Conservation (phyloP, 2,888 invertebrate species). For the Epinotia brunnichana region DNA sequence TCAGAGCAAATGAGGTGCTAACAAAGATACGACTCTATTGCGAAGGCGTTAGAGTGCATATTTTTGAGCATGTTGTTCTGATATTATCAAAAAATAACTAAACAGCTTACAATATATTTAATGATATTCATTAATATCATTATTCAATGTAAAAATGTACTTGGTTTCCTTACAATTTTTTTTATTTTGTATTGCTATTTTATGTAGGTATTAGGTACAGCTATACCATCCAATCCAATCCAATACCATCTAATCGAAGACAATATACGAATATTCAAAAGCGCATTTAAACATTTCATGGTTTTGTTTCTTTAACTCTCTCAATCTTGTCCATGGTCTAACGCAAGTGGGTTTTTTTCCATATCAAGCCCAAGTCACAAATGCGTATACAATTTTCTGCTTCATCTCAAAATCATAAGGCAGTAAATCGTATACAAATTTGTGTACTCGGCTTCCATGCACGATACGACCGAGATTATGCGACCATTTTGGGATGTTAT, state of each 20-base stretch:
- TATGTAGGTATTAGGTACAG: background rate
- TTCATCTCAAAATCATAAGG: background rate
- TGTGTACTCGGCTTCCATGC: slow-evolving; percentile 15
- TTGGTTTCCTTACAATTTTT: too few species aligned
- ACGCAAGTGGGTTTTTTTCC: slow-evolving; percentile 17
- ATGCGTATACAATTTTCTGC: background rate
- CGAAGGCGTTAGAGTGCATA: too few species aligned
- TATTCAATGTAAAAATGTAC: too few species aligned
- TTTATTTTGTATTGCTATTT: background rate
- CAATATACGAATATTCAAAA: slow-evolving; percentile 18
- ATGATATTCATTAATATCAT: too few species aligned
- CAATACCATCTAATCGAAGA: background rate
- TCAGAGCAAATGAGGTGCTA: too few species aligned
- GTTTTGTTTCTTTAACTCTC: slow-evolving; percentile 11
- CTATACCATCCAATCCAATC: too few species aligned
- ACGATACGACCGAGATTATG: background rate
- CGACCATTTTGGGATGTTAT: slow-evolving; percentile 4
- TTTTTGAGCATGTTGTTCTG: too few species aligned
- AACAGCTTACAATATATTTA: too few species aligned
- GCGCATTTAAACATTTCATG: slow-evolving; percentile 10
- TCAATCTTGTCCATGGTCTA: background rate
- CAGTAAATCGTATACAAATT: background rate
- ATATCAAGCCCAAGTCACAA: background rate
- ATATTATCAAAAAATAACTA: too few species aligned
- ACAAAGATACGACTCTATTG: too few species aligned